These are phyloP conservation scores for Leptopterna dolabrata DNA, from an alignment of 2,888 invertebrate genomes.

Conservation along the genomic window DNA sequence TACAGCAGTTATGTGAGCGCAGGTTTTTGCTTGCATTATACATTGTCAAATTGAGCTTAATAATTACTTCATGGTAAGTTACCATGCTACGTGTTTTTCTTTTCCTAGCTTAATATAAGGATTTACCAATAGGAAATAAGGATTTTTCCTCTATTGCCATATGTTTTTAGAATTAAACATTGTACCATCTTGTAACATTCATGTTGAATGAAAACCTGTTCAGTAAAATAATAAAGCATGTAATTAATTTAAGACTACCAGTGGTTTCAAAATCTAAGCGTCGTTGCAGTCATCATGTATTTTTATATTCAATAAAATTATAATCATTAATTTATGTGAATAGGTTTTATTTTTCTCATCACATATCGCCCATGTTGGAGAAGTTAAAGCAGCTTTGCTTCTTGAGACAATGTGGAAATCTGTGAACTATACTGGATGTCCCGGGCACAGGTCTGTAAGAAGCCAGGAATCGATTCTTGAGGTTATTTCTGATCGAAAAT, in stretches of 20 bases:
- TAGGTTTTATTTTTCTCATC: not conserved
- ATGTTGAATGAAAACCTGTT: not conserved
- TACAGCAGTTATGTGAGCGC: not conserved
- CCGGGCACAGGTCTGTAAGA: no score
- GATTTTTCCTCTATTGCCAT: constrained; percentile 22
- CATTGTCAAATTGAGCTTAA: not conserved
- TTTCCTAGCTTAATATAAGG: constrained; percentile 23
- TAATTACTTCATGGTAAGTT: constrained; percentile 34
- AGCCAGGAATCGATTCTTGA: no score
- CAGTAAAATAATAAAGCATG: not conserved
- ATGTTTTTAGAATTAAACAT: constrained; percentile 9
- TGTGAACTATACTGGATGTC: no score
- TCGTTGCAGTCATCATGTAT: constrained; percentile 20
- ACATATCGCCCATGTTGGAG: not conserved
- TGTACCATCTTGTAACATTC: not conserved
- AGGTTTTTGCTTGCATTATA: constrained; percentile 1
- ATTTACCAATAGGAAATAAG: constrained; percentile 35
- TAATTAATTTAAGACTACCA: constrained; percentile 18
- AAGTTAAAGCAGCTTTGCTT: no score
- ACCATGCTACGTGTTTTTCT: constrained; percentile 18
- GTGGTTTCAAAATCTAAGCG: constrained; percentile 4
- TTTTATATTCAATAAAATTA: constrained; percentile 14
- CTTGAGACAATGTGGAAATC: no score
- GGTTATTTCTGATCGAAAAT: no score
- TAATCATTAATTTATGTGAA: not conserved